A percentile compares a stretch with the other conserved stretches of the same genome.
Evolutionary conservation across 2,888 invertebrate genomes (phyloP).

Genomic region (Microctonus brassicae): DNA sequence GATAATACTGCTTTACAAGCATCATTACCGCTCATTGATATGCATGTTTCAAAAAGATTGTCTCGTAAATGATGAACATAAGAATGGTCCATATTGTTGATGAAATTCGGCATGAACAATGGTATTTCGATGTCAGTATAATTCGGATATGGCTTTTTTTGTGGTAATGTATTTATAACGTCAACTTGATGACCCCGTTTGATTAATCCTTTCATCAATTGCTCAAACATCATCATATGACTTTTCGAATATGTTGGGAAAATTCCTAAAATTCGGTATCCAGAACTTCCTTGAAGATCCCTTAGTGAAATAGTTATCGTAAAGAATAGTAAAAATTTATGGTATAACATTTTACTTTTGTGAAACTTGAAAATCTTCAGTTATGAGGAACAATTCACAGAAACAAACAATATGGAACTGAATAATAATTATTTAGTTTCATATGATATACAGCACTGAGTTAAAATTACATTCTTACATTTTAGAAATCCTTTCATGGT

Average conservation of each 20-base stretch:
- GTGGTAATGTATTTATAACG: slow-evolving; percentile 63
- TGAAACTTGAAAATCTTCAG: too few relatives aligned
- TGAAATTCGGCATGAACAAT: slow-evolving; percentile 28
- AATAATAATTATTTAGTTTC: too few relatives aligned
- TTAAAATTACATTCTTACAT: too few relatives aligned
- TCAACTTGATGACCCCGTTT: slow-evolving; percentile 70
- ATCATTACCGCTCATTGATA: slow-evolving; percentile 41
- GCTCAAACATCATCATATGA: slow-evolving; percentile 33
- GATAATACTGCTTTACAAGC: slow-evolving; percentile 47
- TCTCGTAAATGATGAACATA: slow-evolving; percentile 2
- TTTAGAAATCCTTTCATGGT: too few relatives aligned
- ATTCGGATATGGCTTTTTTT: slow-evolving; percentile 60
- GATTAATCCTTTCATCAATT: slow-evolving; percentile 62
- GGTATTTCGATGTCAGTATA: slow-evolving; percentile 62
- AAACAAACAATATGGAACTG: too few relatives aligned
- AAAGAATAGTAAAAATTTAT: too few relatives aligned
- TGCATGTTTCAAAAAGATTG: slow-evolving; percentile 23
- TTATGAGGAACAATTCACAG: too few relatives aligned
- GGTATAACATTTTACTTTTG: too few relatives aligned
- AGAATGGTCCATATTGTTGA: slow-evolving; percentile 56
- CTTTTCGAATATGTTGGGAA: slow-evolving; percentile 37
- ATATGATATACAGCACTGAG: too few relatives aligned
- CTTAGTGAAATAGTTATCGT: too few relatives aligned
- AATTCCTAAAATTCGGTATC: slow-evolving; percentile 35
- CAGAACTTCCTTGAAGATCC: slow-evolving; percentile 61